Evolutionary conservation across 2,113 vertebrate species (phyloP).

Genomic region (Phoenicopterus ruber): DNA sequence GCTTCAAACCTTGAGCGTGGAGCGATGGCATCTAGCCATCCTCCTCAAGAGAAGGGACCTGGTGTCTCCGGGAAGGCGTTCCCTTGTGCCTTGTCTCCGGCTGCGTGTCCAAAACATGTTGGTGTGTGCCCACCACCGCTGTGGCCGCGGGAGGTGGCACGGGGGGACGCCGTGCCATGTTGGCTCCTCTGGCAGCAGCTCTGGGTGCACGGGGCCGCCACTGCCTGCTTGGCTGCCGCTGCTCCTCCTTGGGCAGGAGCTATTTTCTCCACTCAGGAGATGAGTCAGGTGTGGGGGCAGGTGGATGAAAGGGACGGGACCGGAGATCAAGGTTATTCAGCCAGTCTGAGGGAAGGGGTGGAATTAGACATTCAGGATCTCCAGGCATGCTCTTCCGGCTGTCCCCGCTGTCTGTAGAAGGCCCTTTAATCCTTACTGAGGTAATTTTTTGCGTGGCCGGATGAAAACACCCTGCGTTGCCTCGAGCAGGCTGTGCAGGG

Average conservation of each 20-base stretch:
- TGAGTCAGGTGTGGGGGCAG: constrained; percentile 64
- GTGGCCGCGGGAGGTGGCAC: background rate
- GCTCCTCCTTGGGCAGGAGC: constrained; percentile 17
- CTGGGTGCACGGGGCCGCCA: background rate
- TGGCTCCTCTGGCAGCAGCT: background rate
- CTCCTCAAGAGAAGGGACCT: background rate
- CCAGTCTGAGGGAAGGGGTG: constrained; percentile 36
- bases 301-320: constrained; percentile 23
- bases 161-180: rapidly evolving
- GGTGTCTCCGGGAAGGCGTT: background rate
- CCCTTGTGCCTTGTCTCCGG: background rate
- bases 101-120: background rate
- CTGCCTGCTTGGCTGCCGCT: background rate
- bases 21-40: background rate
- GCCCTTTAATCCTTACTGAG: constrained; percentile 21
- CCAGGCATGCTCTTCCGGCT: constrained; percentile 29
- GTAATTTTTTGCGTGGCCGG: background rate
- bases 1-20: background rate
- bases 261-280: constrained; percentile 24
- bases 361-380: constrained; percentile 50
- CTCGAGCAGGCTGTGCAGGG: background rate
- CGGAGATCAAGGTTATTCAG: background rate
- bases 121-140: background rate
- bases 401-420: background rate
- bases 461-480: background rate